Percentiles rank a stretch among this genome's conserved stretches.
Conservation (phyloP, 2,888 invertebrate species). For the Andricus quercusramuli region DNA sequence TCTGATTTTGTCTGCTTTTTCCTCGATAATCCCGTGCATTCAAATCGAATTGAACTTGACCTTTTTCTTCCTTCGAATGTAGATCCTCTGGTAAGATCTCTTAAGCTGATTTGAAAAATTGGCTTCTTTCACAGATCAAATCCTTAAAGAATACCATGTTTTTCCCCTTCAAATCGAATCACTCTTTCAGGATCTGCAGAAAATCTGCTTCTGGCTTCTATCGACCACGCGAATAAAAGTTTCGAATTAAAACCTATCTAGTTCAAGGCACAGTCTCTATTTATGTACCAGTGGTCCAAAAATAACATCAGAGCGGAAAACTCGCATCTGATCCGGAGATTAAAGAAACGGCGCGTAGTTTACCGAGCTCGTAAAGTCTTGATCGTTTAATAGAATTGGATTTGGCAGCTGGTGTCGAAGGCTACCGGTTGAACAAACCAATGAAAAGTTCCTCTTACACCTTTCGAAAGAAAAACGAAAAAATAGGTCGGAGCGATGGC, state of each 20-base stretch:
- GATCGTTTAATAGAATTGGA: constrained; percentile 63
- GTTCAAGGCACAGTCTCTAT: neutral
- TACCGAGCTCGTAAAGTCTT: constrained; percentile 58
- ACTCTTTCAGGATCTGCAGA: neutral
- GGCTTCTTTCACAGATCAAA: constrained; percentile 12
- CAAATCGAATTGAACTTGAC: constrained; percentile 8
- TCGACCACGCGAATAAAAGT: neutral
- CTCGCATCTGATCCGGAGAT: constrained; percentile 37
- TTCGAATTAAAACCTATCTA: neutral
- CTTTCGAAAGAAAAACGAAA: neutral
- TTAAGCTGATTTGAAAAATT: constrained; percentile 5
- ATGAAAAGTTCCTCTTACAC: constrained; percentile 46
- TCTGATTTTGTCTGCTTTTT: neutral
- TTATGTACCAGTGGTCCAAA: neutral
- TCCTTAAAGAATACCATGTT: neutral
- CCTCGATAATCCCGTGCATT: neutral
- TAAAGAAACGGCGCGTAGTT: constrained; percentile 44
- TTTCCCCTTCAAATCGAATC: neutral
- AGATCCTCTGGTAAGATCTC: neutral
- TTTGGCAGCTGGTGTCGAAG: constrained; percentile 55
- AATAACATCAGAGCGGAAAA: neutral
- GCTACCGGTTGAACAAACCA: constrained; percentile 48
- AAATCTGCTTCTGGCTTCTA: neutral
- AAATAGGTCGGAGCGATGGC: constrained; percentile 28
- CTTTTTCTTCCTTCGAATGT: neutral